These are phyloP conservation scores for Pedionomus torquatus DNA, from an alignment of 2,113 vertebrate species.

Conservation along the genomic window DNA sequence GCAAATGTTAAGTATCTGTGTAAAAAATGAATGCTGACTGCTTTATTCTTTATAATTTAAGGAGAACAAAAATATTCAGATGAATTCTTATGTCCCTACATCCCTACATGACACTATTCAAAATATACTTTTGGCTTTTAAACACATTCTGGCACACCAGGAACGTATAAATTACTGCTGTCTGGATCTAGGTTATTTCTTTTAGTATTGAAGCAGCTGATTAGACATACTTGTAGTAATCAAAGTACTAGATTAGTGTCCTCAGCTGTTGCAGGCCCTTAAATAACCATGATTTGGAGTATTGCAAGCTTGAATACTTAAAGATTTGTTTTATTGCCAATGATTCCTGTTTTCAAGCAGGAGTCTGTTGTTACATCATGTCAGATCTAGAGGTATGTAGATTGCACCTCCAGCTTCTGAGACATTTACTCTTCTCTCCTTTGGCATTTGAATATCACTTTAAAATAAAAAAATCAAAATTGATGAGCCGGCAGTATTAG, in stretches of 20 bases:
- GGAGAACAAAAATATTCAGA: neutral
- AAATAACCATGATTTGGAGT: neutral
- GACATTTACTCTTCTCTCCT: neutral
- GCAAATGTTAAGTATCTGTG: neutral
- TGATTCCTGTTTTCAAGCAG: neutral
- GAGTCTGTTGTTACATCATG: neutral
- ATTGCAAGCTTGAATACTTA: neutral
- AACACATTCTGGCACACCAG: neutral
- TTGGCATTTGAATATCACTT: neutral
- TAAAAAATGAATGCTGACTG: neutral
- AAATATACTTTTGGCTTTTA: neutral
- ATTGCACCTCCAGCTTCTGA: neutral
- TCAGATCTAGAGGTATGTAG: slow-evolving; percentile 18
- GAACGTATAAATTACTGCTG: neutral
- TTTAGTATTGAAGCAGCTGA: neutral
- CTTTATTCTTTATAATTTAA: neutral
- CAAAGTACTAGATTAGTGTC: neutral
- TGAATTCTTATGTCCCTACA: neutral
- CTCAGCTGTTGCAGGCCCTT: neutral
- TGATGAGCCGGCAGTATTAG: neutral
- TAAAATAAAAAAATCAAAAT: neutral
- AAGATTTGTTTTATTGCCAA: neutral
- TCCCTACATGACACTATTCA: neutral
- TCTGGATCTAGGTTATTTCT: neutral
- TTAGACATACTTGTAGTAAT: neutral